Percentiles rank a stretch among this genome's conserved stretches.
Conservation (phyloP, 2,888 invertebrate genomes). For the Anthrax anthrax region DNA sequence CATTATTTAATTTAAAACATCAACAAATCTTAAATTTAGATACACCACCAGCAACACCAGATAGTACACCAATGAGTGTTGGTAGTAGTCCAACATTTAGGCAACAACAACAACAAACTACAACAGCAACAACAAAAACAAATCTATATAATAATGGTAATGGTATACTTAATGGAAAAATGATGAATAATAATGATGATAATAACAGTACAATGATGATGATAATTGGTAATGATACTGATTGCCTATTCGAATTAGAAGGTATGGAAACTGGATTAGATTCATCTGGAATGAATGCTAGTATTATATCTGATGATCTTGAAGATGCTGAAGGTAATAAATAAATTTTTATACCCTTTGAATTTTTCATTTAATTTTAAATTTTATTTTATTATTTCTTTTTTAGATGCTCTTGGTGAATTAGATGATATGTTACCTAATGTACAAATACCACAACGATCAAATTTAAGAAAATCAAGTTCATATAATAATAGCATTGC, state of each 20-base stretch:
- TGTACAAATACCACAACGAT: slow-evolving; percentile 23
- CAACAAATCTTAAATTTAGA: slow-evolving; percentile 27
- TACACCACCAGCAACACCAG: slow-evolving; percentile 34
- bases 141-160: too few species aligned
- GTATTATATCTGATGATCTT: slow-evolving; percentile 39
- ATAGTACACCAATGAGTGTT: slow-evolving; percentile 34
- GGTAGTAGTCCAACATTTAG: slow-evolving; percentile 34
- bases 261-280: slow-evolving; percentile 31
- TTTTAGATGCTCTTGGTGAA: slow-evolving; percentile 28
- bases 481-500: slow-evolving; percentile 37
- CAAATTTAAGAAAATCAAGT: slow-evolving; percentile 6
- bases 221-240: slow-evolving; percentile 37
- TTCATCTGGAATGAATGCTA: not conserved
- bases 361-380: slow-evolving; percentile 3
- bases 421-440: slow-evolving; percentile 18
- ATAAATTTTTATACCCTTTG: slow-evolving; percentile 4
- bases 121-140: not conserved
- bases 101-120: slow-evolving; percentile 17
- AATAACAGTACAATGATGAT: slow-evolving; percentile 15
- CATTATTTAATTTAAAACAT: slow-evolving; percentile 2
- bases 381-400: too few species aligned
- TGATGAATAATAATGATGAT: slow-evolving; percentile 17
- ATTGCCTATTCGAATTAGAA: slow-evolving; percentile 66
- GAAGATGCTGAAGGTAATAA: slow-evolving; percentile 58
- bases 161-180: too few species aligned